A percentile compares a stretch with the other conserved stretches of the same genome.
Evolutionary conservation across 2,797 vertebrate genomes (phyloP).

Genomic region (Chloroceryle inda): DNA sequence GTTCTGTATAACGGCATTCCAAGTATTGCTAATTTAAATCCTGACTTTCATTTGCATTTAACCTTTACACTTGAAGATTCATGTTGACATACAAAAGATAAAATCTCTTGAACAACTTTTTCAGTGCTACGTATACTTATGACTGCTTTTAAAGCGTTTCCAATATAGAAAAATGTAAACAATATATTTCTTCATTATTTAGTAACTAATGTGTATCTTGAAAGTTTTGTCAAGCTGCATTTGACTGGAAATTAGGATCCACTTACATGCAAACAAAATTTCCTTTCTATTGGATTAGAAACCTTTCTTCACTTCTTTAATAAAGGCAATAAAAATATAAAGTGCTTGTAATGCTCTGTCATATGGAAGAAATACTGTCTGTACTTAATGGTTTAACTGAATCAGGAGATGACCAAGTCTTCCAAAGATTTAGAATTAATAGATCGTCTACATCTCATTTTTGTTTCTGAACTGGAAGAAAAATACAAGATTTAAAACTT

Average conservation of each 20-base stretch:
- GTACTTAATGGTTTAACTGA: neutral
- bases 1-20: neutral
- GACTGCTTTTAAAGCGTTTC: neutral
- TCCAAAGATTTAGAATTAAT: neutral
- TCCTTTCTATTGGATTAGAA: constrained; percentile 15
- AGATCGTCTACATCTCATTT: neutral
- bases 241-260: neutral
- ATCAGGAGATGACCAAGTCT: neutral
- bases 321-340: neutral
- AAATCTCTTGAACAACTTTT: neutral
- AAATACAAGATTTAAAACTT: neutral
- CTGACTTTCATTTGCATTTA: neutral
- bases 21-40: neutral
- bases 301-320: neutral
- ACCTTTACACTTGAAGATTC: neutral
- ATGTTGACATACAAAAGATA: neutral
- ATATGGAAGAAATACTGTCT: neutral
- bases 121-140: neutral
- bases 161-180: neutral
- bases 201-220: neutral
- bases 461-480: constrained; percentile 5
- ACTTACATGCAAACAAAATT: neutral
- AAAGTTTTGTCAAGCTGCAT: neutral
- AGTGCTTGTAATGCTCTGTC: neutral
- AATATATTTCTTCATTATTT: neutral